Evolutionary conservation across 2,113 vertebrate species (phyloP).

Genomic region (Potamarius usumacintae): DNA sequence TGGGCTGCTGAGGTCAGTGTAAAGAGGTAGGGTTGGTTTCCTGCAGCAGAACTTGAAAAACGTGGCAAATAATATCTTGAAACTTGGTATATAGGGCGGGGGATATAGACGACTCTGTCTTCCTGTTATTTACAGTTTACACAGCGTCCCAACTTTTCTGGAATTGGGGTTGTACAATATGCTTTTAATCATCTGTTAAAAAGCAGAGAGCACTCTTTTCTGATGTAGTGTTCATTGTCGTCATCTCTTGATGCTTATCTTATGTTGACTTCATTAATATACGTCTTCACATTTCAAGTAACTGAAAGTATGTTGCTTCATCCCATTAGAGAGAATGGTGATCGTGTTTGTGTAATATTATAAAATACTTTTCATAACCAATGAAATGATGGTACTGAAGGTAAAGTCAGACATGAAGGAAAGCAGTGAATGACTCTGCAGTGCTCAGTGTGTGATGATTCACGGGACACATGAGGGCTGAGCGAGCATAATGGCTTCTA

Average conservation of each 20-base stretch:
- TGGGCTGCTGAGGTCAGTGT: too few species aligned
- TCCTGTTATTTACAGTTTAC: too few species aligned
- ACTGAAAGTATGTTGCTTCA: not conserved
- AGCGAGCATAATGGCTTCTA: conserved; percentile 17
- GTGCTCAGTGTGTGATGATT: not conserved
- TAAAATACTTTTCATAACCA: too few species aligned
- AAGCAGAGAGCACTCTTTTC: not conserved
- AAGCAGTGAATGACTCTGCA: conserved; percentile 4
- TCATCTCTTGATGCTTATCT: not conserved
- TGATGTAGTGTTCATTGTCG: not conserved
- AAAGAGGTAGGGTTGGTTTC: too few species aligned
- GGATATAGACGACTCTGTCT: too few species aligned
- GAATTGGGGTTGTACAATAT: too few species aligned
- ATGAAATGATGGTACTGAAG: not conserved
- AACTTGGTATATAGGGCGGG: too few species aligned
- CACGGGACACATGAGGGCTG: not conserved
- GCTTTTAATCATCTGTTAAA: not conserved
- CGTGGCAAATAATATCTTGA: too few species aligned
- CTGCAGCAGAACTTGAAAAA: too few species aligned
- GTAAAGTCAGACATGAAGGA: not conserved
- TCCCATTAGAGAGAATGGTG: not conserved
- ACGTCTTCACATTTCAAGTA: too few species aligned
- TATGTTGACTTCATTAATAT: not conserved
- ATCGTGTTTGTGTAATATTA: not conserved
- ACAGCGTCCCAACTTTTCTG: too few species aligned